Base-by-base conservation (phyloP, 1,140 invertebrate genomes). In the Colletes latitarsis region DNA sequence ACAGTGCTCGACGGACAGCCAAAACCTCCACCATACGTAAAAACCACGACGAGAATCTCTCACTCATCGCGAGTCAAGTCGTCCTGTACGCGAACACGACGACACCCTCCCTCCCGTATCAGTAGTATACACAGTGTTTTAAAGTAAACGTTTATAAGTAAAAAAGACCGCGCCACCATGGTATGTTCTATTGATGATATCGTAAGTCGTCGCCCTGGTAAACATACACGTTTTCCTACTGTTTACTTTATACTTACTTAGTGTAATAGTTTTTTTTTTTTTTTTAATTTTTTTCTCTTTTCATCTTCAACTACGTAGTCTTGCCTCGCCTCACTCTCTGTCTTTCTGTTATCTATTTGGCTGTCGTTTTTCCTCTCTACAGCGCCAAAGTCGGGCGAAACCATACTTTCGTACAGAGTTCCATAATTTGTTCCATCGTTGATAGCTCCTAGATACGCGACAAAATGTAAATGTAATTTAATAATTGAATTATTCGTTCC, bases 131-230 rank as follows among this genome's bases (percentile, higher is more conserved):
- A 14, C 30, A 76, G 52, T 30, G 19, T n/a, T 55, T 19, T 68
- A n/a, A n/a, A 30, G 49, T 69, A 81, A 53, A 62, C 52, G 57
- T 69, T 69, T 55, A 15, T 64, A 77, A 84, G 64, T 80, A 76
- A 77, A 76, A 77, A 64, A 83, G 64, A 77, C 73, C 75, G 68
- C 68, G 83, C 80, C 84, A 84, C 74, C 91, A 93, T 93, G 92
- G 92, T 93, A 92, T 92, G 91, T 93, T 91, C 91, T 88, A 92
- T 92, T 89, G 90, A 92, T 92, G 90, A 92, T 92, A 91, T 93
- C 83, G 92, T 93, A 93, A 93, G 92, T 93, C 91, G 91, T 89
- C 91, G 90, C 88, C 90, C 91, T 91, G 91, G 92, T 93, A 93
- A 93, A 91, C 86, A 82, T 82, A 87, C 88, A 89, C 83, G 70